Base-by-base conservation (phyloP, 2,888 invertebrate species). In the Yponomeuta cagnagella region DNA sequence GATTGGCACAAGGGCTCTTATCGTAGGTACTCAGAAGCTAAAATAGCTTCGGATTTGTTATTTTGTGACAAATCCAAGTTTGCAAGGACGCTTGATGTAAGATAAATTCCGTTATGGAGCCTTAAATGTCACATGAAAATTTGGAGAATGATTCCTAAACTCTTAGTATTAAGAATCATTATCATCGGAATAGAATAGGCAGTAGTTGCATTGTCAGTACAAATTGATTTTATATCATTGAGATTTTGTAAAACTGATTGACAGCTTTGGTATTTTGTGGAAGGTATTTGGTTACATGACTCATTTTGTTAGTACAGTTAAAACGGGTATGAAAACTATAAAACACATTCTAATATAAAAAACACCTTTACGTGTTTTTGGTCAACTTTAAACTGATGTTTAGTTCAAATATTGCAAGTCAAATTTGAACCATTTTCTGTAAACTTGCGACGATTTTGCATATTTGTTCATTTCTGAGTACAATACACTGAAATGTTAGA, bases 1-100 rank as follows among this genome's bases (percentile, higher is more conserved):
- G 43, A 5, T 43, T 43, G 43, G 8, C 43, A 8, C 8, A 43
- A 43, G 43, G 8, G 9, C 5, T 43, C 9, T 8, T 43, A 43
- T 8, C 2, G 33, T 33, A 5, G 33, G 33, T 33, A 33, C 33
- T 2, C 33, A 33, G 33, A 43, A 43, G 6, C 43, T 43, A 43
- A 43, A 5, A 6, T 43, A 8, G 43, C 43, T 58, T 58, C 15
- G 2, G 52, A 3, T 2, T 58, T 1, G 52, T 58, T 58, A 58
- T 12, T 58, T 15, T 58, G 52, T 58, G 15, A 12, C 12, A 58
- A 58, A 58, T 4, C 52, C 1, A 12, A 52, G 48, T 68, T 12
- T 68, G 52, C 68, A 68, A 68, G 68, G 68, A 68, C 68, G 68
- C 48, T 52, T 30, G 68, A 31, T 31, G 52, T 58, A 58, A 68